phyloP scores from a whole-genome alignment of 2,797 vertebrate genomes.

The Acrossocheilus fasciatus region DNA sequence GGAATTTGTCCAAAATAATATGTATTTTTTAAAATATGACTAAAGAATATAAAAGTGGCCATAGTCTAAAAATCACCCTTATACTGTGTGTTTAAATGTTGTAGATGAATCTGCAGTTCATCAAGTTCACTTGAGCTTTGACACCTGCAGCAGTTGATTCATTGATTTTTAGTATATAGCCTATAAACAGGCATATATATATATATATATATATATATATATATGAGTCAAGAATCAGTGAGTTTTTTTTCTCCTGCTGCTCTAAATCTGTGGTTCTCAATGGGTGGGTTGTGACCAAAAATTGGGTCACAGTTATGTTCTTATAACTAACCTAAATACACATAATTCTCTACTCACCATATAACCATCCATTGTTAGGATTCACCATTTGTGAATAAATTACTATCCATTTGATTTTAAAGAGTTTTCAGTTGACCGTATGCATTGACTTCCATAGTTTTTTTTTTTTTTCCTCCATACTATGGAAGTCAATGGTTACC shows the following conservation, averaged over 20 bases:
- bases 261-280: not conserved
- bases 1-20: too few relatives aligned
- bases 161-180: not conserved
- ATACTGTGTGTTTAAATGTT: not conserved
- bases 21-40: too few relatives aligned
- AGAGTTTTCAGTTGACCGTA: not conserved
- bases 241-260: not conserved
- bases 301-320: not conserved
- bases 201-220: too few relatives aligned
- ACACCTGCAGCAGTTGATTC: not conserved
- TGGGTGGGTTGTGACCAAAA: not conserved
- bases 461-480: too few relatives aligned
- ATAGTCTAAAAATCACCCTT: too few relatives aligned
- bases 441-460: too few relatives aligned
- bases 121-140: not conserved
- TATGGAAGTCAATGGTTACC: not conserved
- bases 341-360: not conserved
- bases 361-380: not conserved
- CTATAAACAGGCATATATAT: too few relatives aligned
- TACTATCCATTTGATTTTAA: not conserved
- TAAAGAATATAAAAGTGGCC: too few relatives aligned
- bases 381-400: not conserved
- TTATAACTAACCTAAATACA: not conserved
- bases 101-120: not conserved
- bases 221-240: not conserved